Base-by-base conservation (phyloP, 2,797 vertebrate genomes). In the Meda fulgida region DNA sequence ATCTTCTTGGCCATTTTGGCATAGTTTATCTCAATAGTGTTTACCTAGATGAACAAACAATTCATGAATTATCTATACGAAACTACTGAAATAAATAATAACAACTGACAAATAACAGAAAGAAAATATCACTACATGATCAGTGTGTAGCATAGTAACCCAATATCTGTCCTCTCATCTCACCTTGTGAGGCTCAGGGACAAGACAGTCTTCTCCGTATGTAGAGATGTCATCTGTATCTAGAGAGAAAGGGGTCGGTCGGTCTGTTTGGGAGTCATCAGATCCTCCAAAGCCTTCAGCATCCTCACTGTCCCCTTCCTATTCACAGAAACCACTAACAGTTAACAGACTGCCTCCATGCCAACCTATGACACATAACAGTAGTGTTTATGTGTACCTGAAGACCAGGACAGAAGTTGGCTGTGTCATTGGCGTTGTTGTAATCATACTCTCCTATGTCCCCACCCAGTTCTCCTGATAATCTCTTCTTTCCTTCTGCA, bases 1-100 rank as follows among this genome's bases (percentile, higher is more conserved):
- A 98, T 98, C 93, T 96, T 97, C 91, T 98, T 99, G 81, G 97
- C 97, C 0, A 91, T 97, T 90, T 95, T 97, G 1, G 97, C 97
- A 2, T 99, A 99, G 13, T 96, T 97, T 84, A 99, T 96, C 71
- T 95, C 94, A 76, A 98, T 96, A 87, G 94, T 97, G 85, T 95
- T 97, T 84, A 99, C 92, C 98, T 99, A 85, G 34, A 7, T 84
- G 0, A 48, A 7, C 60, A 21, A 18, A 58, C 55, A 26, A 8
- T 70, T 53, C 0, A 36, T 19, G 13, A 3, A 9, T 26, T 11
- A 8, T 46, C 0, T 4, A 26, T 23, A 3, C 26, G n/a, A 65
- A 72, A 43, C 2, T 70, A 34, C 3, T 31, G 11, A 76, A 70
- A 67, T 14, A 73, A 75, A n/a, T 13, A n/a, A 10, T 43, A 48